Percentiles rank a stretch among this genome's conserved stretches.
Evolutionary conservation across 2,888 invertebrate species (phyloP).

Genomic region (Lasius platythorax): DNA sequence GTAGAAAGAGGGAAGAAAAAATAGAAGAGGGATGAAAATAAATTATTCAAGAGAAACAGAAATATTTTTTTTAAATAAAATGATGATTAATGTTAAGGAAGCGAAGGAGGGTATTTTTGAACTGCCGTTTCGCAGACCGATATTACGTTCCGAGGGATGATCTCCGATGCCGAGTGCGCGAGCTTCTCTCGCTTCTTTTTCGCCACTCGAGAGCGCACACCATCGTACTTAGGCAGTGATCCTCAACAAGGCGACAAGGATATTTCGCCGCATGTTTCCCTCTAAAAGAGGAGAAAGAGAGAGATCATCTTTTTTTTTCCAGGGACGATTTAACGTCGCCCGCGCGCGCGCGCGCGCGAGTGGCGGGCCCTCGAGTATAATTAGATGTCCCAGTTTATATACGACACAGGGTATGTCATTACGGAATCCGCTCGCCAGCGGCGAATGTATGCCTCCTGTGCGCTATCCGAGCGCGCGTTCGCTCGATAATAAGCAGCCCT

Average conservation of each 20-base stretch:
- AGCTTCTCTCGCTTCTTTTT: neutral
- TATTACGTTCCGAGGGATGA: slow-evolving; percentile 28
- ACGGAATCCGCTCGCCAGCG: slow-evolving; percentile 77
- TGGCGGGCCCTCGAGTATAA: slow-evolving; percentile 80
- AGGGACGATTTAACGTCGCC: slow-evolving; percentile 69
- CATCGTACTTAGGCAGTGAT: slow-evolving; percentile 33
- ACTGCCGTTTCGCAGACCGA: neutral
- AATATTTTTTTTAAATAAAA: neutral
- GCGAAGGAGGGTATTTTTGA: neutral
- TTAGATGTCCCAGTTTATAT: slow-evolving; percentile 81
- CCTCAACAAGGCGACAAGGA: slow-evolving; percentile 16
- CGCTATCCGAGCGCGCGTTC: slow-evolving; percentile 56
- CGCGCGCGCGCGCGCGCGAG: slow-evolving; percentile 54
- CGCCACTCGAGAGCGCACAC: slow-evolving; percentile 21
- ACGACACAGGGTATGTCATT: slow-evolving; percentile 79
- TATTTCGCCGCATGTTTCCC: slow-evolving; percentile 17
- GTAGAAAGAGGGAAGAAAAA: too few relatives aligned
- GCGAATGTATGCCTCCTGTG: slow-evolving; percentile 73
- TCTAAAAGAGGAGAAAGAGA: slow-evolving; percentile 5
- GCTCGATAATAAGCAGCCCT: slow-evolving; percentile 69
- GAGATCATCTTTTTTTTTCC: slow-evolving; percentile 53
- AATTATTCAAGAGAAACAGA: neutral
- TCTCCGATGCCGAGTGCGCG: slow-evolving; percentile 12
- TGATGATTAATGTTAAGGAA: neutral
- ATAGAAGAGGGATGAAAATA: neutral